Evolutionary conservation across 1,140 invertebrate species (phyloP).

Genomic region (Temnothorax nylanderi): DNA sequence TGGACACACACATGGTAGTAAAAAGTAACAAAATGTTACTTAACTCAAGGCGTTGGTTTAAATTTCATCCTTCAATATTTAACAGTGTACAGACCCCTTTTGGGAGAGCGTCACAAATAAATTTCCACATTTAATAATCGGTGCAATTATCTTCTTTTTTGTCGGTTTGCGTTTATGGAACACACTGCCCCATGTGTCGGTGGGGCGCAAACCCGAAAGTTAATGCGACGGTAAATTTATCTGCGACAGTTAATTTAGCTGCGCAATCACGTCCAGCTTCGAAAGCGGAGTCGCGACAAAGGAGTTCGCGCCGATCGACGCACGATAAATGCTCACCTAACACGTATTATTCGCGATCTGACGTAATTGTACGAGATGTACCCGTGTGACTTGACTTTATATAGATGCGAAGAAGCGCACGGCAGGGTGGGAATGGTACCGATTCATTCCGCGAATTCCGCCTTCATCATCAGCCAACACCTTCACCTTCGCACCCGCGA

Average conservation of each 20-base stretch:
- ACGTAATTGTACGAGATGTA: slow-evolving; percentile 41
- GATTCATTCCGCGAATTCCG: slow-evolving; percentile 35
- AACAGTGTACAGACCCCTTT: no score
- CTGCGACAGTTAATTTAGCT: not conserved
- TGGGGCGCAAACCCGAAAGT: not conserved
- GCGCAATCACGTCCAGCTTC: not conserved
- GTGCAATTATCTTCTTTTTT: not conserved
- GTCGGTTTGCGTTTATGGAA: not conserved
- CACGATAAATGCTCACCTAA: slow-evolving; percentile 56
- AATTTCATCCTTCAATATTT: no score
- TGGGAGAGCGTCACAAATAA: not conserved
- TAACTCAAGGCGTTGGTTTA: no score
- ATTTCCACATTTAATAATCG: not conserved
- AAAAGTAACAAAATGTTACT: no score
- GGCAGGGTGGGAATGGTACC: slow-evolving; percentile 38
- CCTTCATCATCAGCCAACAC: not conserved
- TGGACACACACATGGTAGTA: no score
- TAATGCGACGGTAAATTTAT: not conserved
- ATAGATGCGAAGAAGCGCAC: slow-evolving; percentile 29
- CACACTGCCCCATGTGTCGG: not conserved
- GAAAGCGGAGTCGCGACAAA: not conserved
- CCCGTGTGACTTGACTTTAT: slow-evolving; percentile 42
- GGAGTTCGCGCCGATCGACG: no score
- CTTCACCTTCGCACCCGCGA: slow-evolving; percentile 57
- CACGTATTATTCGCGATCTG: slow-evolving; percentile 43